Evolutionary conservation across 2,888 invertebrate species (phyloP).

Genomic region (Volucella bombylans): DNA sequence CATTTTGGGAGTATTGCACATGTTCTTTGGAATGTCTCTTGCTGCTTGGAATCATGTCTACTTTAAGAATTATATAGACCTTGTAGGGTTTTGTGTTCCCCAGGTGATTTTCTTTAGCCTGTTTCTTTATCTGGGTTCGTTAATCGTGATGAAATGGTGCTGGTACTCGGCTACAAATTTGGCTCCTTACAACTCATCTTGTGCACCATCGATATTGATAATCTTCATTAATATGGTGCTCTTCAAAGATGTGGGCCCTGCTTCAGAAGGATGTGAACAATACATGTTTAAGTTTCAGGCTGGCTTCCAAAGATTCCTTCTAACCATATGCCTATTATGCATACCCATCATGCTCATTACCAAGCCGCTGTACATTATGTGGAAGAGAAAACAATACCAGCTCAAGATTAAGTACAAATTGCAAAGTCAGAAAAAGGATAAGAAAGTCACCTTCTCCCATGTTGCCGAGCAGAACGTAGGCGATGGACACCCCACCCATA

Average conservation of each 20-base stretch:
- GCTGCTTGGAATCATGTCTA: conserved; percentile 89
- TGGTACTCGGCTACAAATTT: conserved; percentile 85
- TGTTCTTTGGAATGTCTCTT: conserved; percentile 95
- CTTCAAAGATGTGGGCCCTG: conserved; percentile 82
- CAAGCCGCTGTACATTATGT: conserved; percentile 91
- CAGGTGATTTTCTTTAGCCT: conserved; percentile 93
- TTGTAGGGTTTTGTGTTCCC: conserved; percentile 93
- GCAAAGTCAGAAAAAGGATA: background rate
- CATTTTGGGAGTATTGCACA: conserved; percentile 95
- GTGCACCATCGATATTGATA: conserved; percentile 90
- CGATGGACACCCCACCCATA: background rate
- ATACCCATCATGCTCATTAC: conserved; percentile 95
- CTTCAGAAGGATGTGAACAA: conserved; percentile 82
- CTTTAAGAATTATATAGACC: conserved; percentile 86
- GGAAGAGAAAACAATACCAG: conserved; percentile 77
- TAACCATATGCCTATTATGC: conserved; percentile 90
- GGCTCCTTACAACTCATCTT: conserved; percentile 81
- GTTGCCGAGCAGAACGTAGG: background rate
- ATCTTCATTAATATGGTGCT: conserved; percentile 91
- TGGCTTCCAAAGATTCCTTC: conserved; percentile 88
- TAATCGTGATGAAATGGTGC: conserved; percentile 96
- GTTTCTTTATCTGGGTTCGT: conserved; percentile 93
- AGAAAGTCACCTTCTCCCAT: background rate
- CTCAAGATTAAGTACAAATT: background rate
- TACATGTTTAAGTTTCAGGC: conserved; percentile 88